Conservation (phyloP, 2,888 invertebrate species). For the Cataglyphis altisquamis region DNA sequence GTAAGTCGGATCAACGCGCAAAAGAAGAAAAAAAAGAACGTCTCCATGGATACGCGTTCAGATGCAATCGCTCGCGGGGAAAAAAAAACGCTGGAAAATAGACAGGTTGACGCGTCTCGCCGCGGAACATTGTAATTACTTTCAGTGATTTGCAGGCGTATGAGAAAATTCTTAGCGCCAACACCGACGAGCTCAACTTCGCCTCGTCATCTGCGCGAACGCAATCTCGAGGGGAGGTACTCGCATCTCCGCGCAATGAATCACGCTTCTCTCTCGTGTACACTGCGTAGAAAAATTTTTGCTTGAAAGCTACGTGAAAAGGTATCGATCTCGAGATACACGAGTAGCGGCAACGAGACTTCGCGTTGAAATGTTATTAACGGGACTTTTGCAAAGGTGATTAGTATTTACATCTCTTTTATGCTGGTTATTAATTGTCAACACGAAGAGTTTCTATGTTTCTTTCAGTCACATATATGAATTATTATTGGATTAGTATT, state of each 20-base stretch:
- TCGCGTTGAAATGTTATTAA: constrained; percentile 37
- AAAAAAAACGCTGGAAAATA: constrained; percentile 35
- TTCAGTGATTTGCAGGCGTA: constrained; percentile 35
- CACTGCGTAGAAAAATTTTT: constrained; percentile 4
- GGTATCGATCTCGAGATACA: constrained; percentile 12
- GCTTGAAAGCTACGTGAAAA: constrained; percentile 1
- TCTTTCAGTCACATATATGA: background rate
- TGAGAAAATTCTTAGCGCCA: constrained; percentile 64
- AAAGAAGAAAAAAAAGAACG: background rate
- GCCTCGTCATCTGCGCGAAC: constrained; percentile 60
- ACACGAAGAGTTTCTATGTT: constrained; percentile 13
- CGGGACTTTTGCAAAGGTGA: constrained; percentile 7
- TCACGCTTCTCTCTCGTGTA: background rate
- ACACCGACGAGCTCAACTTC: constrained; percentile 29
- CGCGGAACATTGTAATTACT: constrained; percentile 60
- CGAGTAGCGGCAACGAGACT: constrained; percentile 50
- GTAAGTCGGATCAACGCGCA: constrained; percentile 8
- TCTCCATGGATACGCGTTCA: constrained; percentile 6
- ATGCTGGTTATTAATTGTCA: constrained; percentile 20
- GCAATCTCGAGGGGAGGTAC: constrained; percentile 30
- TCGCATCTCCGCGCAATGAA: constrained; percentile 7
- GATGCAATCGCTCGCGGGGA: constrained; percentile 22
- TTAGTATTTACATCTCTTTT: background rate
- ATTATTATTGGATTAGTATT: background rate
- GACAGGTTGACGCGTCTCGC: constrained; percentile 61